Base-by-base conservation (phyloP, 1,140 invertebrate genomes). In the Psix sp. region DNA sequence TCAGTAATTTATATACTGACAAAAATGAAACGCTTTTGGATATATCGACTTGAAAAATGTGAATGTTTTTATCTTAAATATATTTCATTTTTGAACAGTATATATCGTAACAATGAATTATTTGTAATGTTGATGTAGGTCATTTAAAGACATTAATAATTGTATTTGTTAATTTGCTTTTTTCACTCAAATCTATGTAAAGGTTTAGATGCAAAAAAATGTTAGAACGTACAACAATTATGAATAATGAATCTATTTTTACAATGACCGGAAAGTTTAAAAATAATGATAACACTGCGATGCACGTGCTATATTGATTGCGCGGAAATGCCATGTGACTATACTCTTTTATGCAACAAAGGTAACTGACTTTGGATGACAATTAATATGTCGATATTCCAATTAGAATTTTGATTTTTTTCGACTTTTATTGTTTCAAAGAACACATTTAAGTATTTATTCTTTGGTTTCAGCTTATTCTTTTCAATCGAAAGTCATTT, bases 301-400 rank as follows among this genome's bases (percentile, higher is more conserved):
- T 42, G 11, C 39, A 42, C 39, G 39, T 42, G 39, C 39, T 11
- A 7, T 42, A 42, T 42, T 21, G 39, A 42, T 42, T 42, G 39
- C 16, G 20, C 18, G 17, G 3, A 24, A 42, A 20, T 42, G 39
- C 10, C 18, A 42, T 24, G 10, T 11, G 39, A 42, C 18, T 42
- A 42, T 40, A n/a, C n/a, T n/a, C n/a, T n/a, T n/a, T n/a, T n/a
- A 40, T 11, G 11, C 39, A 42, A 3, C 7, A 42, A 42, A 42
- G 39, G 39, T 42, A 42, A 42, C 39, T 42, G 39, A 42, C 39
- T 21, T 42, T 42, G 24, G 10, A 42, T 18, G 39, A 42, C 39
- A 42, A 42, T 42, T 42, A 42, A 42, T 42, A 20, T n/a, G 11
- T 11, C 39, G 39, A 42, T 18, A 18, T 24, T 20, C 39, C 39